Percentiles rank a stretch among this genome's conserved stretches.
Conservation (phyloP, 1,140 invertebrate species). For the Eufriesea mexicana region DNA sequence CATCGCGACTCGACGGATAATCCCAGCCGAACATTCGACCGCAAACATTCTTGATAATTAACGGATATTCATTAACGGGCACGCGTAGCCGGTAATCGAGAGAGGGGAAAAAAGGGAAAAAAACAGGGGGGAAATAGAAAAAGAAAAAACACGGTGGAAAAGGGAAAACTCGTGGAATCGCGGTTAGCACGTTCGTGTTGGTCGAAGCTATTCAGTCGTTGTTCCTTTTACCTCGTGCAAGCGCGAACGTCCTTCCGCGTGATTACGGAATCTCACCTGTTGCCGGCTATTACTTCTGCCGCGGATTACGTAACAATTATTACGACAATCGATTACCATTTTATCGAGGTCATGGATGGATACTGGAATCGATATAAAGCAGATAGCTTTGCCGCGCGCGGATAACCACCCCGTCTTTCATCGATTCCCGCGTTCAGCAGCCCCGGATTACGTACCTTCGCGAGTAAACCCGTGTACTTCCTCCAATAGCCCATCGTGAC, state of each 20-base stretch:
- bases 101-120: background rate
- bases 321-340: constrained; percentile 48
- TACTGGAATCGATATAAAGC: constrained; percentile 18
- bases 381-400: background rate
- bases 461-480: background rate
- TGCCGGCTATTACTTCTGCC: constrained; percentile 41
- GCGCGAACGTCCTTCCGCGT: constrained; percentile 30
- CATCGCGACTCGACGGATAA: background rate
- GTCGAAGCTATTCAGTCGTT: constrained; percentile 12
- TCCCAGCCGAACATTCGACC: background rate
- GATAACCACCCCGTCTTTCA: background rate
- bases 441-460: background rate
- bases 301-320: constrained; percentile 46
- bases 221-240: background rate
- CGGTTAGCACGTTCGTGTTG: background rate
- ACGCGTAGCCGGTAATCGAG: no score
- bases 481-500: no score
- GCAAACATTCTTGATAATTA: background rate
- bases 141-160: background rate
- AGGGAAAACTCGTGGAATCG: background rate
- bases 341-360: constrained; percentile 33
- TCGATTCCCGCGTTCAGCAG: background rate
- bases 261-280: constrained; percentile 48
- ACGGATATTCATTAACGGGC: background rate
- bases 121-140: background rate